Percentiles rank a stretch among this genome's conserved stretches.
phyloP scores from a whole-genome alignment of 2,888 invertebrate genomes.

The Perizoma flavofasciatum region DNA sequence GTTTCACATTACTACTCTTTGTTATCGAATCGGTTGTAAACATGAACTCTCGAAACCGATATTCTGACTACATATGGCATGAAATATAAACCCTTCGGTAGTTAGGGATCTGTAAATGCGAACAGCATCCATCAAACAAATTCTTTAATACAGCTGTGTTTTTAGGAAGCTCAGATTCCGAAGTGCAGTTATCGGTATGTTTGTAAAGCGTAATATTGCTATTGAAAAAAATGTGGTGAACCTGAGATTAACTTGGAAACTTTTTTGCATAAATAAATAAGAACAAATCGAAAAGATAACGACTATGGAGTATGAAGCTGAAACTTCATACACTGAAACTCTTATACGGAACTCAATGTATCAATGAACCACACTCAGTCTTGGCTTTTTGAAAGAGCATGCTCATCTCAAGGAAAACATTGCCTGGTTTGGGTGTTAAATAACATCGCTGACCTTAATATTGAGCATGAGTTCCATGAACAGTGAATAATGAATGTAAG shows the following conservation, averaged over 20 bases:
- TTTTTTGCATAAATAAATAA: too few species aligned
- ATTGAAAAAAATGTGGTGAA: too few species aligned
- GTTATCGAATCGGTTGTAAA: conserved; percentile 48
- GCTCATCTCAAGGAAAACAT: conserved; percentile 19
- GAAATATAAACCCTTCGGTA: conserved; percentile 17
- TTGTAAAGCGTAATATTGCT: too few species aligned
- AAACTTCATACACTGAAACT: too few species aligned
- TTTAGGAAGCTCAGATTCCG: too few species aligned
- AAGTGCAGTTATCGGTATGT: too few species aligned
- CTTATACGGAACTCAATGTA: background rate
- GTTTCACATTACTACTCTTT: conserved; percentile 54
- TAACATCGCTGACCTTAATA: conserved; percentile 33
- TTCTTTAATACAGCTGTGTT: too few species aligned
- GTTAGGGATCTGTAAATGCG: conserved; percentile 9
- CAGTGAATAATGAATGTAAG: conserved; percentile 21
- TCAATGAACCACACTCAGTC: background rate
- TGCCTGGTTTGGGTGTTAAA: conserved; percentile 22
- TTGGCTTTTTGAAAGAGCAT: conserved; percentile 10
- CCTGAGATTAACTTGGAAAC: too few species aligned
- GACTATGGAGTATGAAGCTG: too few species aligned
- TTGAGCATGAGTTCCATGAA: conserved; percentile 31
- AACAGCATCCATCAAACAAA: background rate
- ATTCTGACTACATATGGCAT: conserved; percentile 21
- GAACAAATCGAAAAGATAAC: too few species aligned
- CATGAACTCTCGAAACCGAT: conserved; percentile 35